Evolutionary conservation across 2,113 vertebrate genomes (phyloP), one percentile per base, ranked within the genome.

Genomic region (Campylorhamphus procurvoides): DNA sequence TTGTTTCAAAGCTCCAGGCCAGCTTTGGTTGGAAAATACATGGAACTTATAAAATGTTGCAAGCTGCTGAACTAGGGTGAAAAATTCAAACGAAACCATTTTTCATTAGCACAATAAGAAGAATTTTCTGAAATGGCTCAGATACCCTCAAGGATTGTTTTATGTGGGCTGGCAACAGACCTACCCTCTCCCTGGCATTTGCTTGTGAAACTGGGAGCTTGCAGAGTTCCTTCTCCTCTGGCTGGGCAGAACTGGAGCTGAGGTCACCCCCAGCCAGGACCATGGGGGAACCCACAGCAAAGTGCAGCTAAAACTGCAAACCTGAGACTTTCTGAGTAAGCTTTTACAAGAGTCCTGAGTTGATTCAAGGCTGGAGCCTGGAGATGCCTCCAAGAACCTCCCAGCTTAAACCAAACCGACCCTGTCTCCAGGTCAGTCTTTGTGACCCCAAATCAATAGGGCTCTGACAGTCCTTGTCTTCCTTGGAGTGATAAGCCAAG

Each of bases 371-470:
- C 53, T 44, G 42, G 68, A 80, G 64, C 64, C 42, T 63, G 75
- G 64, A 83, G 87, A 9, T 69, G 59, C 72, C 47, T 47, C 56
- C 9, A 14, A 24, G 81, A 42, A 22, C 17, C 37, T 3, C 23
- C 50, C 14, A 50, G 69, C 59, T 80, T 2, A 1, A 25, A 46
- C 4, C 12, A 8, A 66, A 29, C 23, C 7, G 19, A 7, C 10
- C 6, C 0, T 24, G 53, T 44, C 29, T 82, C 46, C 49, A 1
- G 1, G 40, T 3, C 25, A 6, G 6, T 3, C 17, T 2, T 33
- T 1, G 74, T n/a, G 29, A 37, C 66, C 78, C 66, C 1, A 18
- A 17, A 12, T 12, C 62, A 2, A 8, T 0, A 0, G 2, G 35
- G 24, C 4, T 37, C 58, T 31, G 29, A 6, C 60, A 35, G 37